Evolutionary conservation across 2,797 vertebrate genomes (phyloP), one percentile per base, ranked within the genome.

Genomic region (Argentina silus): DNA sequence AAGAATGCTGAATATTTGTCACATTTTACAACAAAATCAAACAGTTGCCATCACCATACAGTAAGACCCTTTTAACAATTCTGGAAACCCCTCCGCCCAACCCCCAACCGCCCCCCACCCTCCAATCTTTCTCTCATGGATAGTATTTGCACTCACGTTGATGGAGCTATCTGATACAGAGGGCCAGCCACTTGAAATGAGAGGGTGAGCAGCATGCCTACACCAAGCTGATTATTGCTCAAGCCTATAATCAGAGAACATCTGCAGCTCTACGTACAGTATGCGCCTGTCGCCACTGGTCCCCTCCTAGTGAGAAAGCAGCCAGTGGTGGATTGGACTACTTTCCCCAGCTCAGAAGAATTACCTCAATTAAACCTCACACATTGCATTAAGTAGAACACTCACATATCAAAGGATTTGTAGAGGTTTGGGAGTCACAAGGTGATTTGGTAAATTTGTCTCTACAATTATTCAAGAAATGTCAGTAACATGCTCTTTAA

Each of bases 161-260:
- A 14, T 56, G n/a, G 36, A 44, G 47, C 63, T 74, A 68, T 80
- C 69, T 67, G 73, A 72, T 70, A 76, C 68, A 66, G 70, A 14
- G 50, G 14, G 8, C 19, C 12, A 53, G 69, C 9, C 76, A 57
- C 76, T 72, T 48, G 79, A 84, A 87, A 86, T 87, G 6, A 27
- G 42, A 44, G 42, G 42, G 15, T 15, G 42, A 63, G 43, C 19
- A 7, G 57, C 27, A 6, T 5, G 23, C 8, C 36, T 62, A 27
- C 7, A 36, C 60, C 60, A 86, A 90, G 83, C 83, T 86, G 85
- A 90, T 92, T 91, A 90, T 72, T 80, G 78, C 85, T 73, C 82
- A 86, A 90, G 81, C 85, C 87, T 85, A 62, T 91, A 90, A 92
- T 92, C 84, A 90, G 84, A 73, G 81, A 88, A 90, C 86, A 90